phyloP scores from a whole-genome alignment of 2,113 vertebrate genomes.

The Zapornia atra region DNA sequence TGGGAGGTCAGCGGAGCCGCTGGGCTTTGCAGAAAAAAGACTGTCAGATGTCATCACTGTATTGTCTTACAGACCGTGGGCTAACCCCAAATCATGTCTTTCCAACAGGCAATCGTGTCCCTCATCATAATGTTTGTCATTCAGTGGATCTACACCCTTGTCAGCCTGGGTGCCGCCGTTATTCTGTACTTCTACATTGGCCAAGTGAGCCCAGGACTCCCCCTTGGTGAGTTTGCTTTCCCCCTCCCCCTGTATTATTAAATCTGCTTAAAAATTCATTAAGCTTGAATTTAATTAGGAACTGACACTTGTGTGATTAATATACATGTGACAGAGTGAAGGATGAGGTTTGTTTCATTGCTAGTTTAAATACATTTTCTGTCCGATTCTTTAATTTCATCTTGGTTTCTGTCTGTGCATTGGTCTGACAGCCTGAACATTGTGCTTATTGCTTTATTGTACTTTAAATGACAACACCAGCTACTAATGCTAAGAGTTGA shows the following conservation, averaged over 20 bases:
- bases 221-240: constrained; percentile 79
- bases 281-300: constrained; percentile 30
- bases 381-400: background rate
- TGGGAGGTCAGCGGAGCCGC: background rate
- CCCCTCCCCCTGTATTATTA: background rate
- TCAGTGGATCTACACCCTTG: constrained; percentile 92
- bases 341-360: background rate
- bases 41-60: background rate
- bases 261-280: constrained; percentile 19
- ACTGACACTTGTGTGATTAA: background rate
- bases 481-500: background rate
- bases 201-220: constrained; percentile 88
- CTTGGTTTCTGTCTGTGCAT: background rate
- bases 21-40: background rate
- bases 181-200: constrained; percentile 93
- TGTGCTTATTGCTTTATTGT: background rate
- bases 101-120: constrained; percentile 83
- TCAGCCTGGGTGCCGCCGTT: constrained; percentile 83
- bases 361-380: background rate
- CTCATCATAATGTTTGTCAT: constrained; percentile 93
- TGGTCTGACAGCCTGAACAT: background rate
- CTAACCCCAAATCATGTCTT: background rate
- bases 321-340: background rate
- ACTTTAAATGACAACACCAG: background rate
- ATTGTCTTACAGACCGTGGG: background rate